These are phyloP conservation scores for Lethocerus indicus DNA, from an alignment of 1,140 invertebrate species.

Conservation along the genomic window DNA sequence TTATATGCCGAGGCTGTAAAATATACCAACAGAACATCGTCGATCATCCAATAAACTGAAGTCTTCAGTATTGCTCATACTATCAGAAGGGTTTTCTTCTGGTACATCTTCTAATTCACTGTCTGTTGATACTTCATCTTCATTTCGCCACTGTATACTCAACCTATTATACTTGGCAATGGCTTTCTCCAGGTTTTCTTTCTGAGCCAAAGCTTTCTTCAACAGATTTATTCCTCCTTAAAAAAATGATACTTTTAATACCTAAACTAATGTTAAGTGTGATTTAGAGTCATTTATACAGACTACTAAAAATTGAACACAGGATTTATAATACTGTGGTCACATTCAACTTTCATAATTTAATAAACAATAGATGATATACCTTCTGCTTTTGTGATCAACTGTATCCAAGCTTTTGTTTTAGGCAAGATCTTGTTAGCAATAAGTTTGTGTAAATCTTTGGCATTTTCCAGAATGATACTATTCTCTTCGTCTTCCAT, in stretches of 20 bases:
- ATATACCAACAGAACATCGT: too few relatives aligned
- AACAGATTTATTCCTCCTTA: neutral
- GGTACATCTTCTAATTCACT: conserved; percentile 17
- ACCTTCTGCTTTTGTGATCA: conserved; percentile 18
- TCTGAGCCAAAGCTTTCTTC: conserved; percentile 10
- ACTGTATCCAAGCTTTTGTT: conserved; percentile 21
- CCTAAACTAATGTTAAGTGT: too few relatives aligned
- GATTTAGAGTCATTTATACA: neutral
- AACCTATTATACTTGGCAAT: conserved; percentile 16
- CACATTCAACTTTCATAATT: conserved; percentile 2
- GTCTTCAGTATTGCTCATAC: too few relatives aligned
- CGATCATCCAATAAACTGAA: too few relatives aligned
- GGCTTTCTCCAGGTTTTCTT: conserved; percentile 14
- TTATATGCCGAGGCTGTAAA: too few relatives aligned
- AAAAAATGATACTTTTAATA: too few relatives aligned
- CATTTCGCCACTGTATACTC: conserved; percentile 9
- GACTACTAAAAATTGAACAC: conserved; percentile 5
- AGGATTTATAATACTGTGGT: conserved; percentile 1
- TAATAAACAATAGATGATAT: too few relatives aligned
- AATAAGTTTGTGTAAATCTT: conserved; percentile 19
- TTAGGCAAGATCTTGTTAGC: conserved; percentile 20
- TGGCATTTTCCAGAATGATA: conserved; percentile 20
- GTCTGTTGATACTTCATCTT: conserved; percentile 14
- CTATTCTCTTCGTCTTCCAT: conserved; percentile 21
- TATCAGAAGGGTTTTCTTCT: neutral